Base-by-base conservation (phyloP, 2,113 vertebrate species). In the Rattus norvegicus region DNA sequence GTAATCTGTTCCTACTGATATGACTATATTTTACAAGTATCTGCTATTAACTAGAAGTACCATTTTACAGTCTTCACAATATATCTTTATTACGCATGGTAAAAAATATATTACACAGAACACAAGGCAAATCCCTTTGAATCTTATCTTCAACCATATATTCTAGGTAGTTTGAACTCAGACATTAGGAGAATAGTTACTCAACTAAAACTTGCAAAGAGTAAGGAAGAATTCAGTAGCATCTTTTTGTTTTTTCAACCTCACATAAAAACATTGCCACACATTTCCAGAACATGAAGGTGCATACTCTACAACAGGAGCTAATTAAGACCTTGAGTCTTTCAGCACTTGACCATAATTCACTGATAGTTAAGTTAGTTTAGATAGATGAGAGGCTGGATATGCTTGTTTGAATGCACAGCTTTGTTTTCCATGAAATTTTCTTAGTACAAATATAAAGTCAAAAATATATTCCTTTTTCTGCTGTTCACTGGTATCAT, bases 121-220 rank as follows among this genome's bases (percentile, higher is more conserved):
- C 5, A 7, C 14, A 28, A 22, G 2, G 49, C 5, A 69, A 88
- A 94, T 54, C 6, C 1, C 2, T 88, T 81, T 10, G 24, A 83
- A 54, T 0, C 33, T 93, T 93, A n/a, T 56, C 76, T 28, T 93
- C 17, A 73, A 30, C 89, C 20, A 93, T 33, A 43, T 90, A 79
- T 0, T 2, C 67, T 84, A 80, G 33, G 33, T 63, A 90, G 22
- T 11, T 87, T 95, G n/a, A 96, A 96, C 90, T 95, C 16, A 88
- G 24, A n/a, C 56, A 95, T 33, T 65, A 30, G 3, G 2, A 56
- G 16, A 94, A 52, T 72, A 76, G 72, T 95, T 91, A 69, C 10
- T 91, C 6, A 6, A 80, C 12, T 10, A 12, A 81, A 94, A 90
- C 77, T 33, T 84, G 30, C 14, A 84, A 93, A 63, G 13, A 59